A percentile compares a stretch with the other conserved stretches of the same genome.
Conservation (phyloP, 1,140 invertebrate species). For the Bombus superbus region DNA sequence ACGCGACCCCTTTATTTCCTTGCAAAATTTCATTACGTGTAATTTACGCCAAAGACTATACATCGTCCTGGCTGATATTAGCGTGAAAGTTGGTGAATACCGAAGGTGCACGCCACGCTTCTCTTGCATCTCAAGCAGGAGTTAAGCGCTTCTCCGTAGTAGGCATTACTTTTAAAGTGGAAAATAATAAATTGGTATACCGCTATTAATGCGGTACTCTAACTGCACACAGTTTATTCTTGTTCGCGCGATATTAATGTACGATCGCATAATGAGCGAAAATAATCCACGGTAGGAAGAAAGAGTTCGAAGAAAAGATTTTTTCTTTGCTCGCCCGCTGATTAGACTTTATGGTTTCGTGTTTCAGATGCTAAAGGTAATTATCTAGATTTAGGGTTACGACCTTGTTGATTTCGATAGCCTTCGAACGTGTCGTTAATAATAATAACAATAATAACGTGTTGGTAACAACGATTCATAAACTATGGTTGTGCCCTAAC, state of each 20-base stretch:
- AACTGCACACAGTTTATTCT: not conserved
- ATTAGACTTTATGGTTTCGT: too few species aligned
- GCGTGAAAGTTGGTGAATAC: slow-evolving; percentile 30
- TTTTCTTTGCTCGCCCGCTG: too few species aligned
- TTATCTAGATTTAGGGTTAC: too few species aligned
- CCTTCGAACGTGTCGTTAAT: too few species aligned
- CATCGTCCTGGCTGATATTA: slow-evolving; percentile 12
- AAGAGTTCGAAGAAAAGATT: too few species aligned
- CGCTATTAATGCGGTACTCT: not conserved
- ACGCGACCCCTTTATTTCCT: too few species aligned
- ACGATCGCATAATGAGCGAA: not conserved
- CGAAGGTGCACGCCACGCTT: not conserved
- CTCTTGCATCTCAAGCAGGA: slow-evolving; percentile 13
- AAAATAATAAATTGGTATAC: slow-evolving; percentile 46
- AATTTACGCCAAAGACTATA: slow-evolving; percentile 41
- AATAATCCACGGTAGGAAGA: too few species aligned
- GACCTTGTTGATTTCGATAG: too few species aligned
- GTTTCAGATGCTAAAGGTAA: too few species aligned
- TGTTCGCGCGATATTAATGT: not conserved
- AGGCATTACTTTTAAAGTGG: slow-evolving; percentile 40
- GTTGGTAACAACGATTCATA: too few species aligned
- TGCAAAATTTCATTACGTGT: slow-evolving; percentile 47
- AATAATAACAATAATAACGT: too few species aligned
- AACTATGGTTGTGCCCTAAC: too few species aligned
- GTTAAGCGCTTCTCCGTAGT: slow-evolving; percentile 27